Conservation (phyloP, 2,797 vertebrate genomes). For the Ctenopoma multispine region DNA sequence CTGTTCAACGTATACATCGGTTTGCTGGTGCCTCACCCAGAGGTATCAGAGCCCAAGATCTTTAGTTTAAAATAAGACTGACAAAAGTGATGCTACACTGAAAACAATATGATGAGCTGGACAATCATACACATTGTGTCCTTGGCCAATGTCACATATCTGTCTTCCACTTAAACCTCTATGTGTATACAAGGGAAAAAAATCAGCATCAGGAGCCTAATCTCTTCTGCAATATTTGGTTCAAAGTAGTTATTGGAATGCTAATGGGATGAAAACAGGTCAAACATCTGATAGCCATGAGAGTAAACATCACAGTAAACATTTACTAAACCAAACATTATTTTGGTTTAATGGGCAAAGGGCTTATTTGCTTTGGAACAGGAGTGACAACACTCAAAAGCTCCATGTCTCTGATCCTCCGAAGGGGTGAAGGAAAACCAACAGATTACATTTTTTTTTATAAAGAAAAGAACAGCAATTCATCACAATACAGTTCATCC, state of each 20-base stretch:
- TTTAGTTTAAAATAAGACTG: conserved; percentile 54
- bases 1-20: conserved; percentile 52
- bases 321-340: conserved; percentile 47
- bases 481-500: conserved; percentile 61
- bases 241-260: conserved; percentile 79
- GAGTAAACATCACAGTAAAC: conserved; percentile 79
- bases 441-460: not conserved
- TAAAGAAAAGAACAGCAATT: conserved; percentile 43
- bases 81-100: conserved; percentile 53
- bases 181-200: conserved; percentile 42
- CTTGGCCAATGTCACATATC: conserved; percentile 64
- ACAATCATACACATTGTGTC: conserved; percentile 48
- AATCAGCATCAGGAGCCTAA: conserved; percentile 63
- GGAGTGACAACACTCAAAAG: conserved; percentile 56
- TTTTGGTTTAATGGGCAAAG: conserved; percentile 52
- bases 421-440: conserved; percentile 44
- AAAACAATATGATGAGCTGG: conserved; percentile 2
- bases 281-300: conserved; percentile 47
- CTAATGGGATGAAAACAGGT: conserved; percentile 59
- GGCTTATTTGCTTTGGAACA: conserved; percentile 60
- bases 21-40: conserved; percentile 75
- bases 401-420: conserved; percentile 74
- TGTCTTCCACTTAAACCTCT: conserved; percentile 46
- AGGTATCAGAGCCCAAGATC: conserved; percentile 66
- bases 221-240: conserved; percentile 81